Conservation (phyloP, 2,797 vertebrate genomes). For the Notamacropus eugenii region DNA sequence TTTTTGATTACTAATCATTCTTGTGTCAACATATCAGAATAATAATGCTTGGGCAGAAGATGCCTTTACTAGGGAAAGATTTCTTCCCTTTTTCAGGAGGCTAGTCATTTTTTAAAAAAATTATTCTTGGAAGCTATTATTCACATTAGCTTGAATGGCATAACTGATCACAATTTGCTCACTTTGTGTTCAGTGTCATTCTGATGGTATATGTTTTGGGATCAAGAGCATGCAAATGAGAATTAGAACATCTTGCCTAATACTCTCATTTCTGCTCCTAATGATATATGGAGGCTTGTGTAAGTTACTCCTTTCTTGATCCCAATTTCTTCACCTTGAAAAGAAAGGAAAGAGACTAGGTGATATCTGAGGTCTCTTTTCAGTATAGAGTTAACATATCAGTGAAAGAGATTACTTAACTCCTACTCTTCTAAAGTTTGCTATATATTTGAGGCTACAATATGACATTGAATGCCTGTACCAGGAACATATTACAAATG, state of each 20-base stretch:
- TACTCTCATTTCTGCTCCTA: not conserved
- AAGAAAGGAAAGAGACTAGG: not conserved
- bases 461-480: not conserved
- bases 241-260: not conserved
- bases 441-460: not conserved
- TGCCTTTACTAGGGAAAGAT: not conserved
- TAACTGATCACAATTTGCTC: not conserved
- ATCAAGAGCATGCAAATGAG: too few relatives aligned
- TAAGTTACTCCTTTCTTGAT: not conserved
- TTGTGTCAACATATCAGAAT: not conserved
- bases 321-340: not conserved
- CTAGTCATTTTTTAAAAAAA: not conserved
- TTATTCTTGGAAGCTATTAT: not conserved
- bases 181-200: not conserved
- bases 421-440: not conserved
- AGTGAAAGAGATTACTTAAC: not conserved
- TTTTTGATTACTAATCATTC: not conserved
- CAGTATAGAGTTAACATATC: not conserved
- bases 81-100: not conserved
- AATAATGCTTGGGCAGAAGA: not conserved
- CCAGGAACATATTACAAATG: not conserved
- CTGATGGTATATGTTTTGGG: not conserved
- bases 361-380: not conserved
- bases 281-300: not conserved
- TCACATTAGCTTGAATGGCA: not conserved